Evolutionary conservation across 2,888 invertebrate species (phyloP).

Genomic region (Leptinotarsa rubiginosa): DNA sequence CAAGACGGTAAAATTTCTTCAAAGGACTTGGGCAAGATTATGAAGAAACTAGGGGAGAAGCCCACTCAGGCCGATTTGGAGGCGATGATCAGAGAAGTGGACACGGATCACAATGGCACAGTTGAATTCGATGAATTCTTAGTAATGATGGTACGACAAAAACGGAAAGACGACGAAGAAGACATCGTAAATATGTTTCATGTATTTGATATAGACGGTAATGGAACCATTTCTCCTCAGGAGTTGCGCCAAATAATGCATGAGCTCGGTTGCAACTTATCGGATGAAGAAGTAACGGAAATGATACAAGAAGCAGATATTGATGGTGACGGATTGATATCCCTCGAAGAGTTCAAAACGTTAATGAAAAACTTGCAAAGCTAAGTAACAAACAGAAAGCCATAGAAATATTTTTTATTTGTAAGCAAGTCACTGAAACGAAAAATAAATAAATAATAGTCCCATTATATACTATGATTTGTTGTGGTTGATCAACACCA

Average conservation of each 20-base stretch:
- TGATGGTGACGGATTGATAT: constrained; percentile 3
- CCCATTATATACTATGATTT: too few relatives aligned
- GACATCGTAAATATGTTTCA: constrained; percentile 8
- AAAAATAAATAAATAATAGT: neutral
- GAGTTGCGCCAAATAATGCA: constrained; percentile 8
- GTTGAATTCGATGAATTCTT: constrained; percentile 19
- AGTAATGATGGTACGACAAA: constrained; percentile 1
- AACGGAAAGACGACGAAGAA: constrained; percentile 2
- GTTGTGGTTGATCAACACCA: too few relatives aligned
- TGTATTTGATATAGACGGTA: constrained; percentile 3
- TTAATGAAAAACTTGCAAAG: constrained; percentile 1
- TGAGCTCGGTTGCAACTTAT: constrained; percentile 2
- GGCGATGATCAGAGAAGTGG: constrained; percentile 2
- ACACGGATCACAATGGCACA: neutral
- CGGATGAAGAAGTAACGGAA: neutral
- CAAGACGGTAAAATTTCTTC: constrained; percentile 16
- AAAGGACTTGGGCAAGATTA: neutral
- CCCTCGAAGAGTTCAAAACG: constrained; percentile 5
- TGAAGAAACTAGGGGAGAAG: neutral
- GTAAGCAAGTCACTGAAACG: neutral
- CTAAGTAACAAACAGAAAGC: neutral
- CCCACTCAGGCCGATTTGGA: constrained; percentile 4
- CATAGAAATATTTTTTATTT: neutral
- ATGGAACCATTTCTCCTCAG: neutral
- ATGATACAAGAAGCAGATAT: constrained; percentile 11